Base-by-base conservation (phyloP, 2,888 invertebrate species). In the Xanthia togata region DNA sequence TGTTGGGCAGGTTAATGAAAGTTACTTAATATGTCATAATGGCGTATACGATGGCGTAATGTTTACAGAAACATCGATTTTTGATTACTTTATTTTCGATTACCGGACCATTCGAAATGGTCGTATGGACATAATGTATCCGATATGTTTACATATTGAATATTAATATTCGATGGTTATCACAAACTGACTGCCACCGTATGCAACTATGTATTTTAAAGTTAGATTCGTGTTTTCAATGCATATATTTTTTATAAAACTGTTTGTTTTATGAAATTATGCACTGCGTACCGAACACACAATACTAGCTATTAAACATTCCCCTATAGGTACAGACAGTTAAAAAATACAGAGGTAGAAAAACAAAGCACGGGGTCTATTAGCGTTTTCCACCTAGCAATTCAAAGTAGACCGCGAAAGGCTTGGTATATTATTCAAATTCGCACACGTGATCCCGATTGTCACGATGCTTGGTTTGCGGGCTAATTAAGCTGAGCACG, bases 401-500 rank as follows among this genome's bases (percentile, higher is more conserved):
- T 78, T 64, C 78, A 69, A 81, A 81, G 59, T 71, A 35, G 70
- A 73, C 76, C 83, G 80, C 69, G 38, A 83, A 76, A 80, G 73
- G 35, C 81, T 76, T 50, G 74, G 74, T 70, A 85, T 85, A 83
- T 87, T 83, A 85, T 86, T 82, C 88, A 92, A 91, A 92, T 91
- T 88, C 87, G 87, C 89, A 89, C 88, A 90, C 90, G 86, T 87
- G 88, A 89, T 76, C 69, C 75, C 70, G 79, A 87, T 88, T 88
- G 86, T 85, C 86, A 84, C 86, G 87, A 82, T 81, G 79, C 82
- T 85, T 41, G 77, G 83, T 63, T 79, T 76, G 79, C 79, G 64
- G 90, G 91, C 92, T 95, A 95, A 95, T 95, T 95, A 95, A 94
- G 91, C 89, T 84, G 89, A 89, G 91, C 95, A 95, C 95, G 94